Percentiles rank a stretch among this genome's conserved stretches.
phyloP scores from a whole-genome alignment of 2,113 vertebrate species.

The Hypocryptadius cinnamomeus region DNA sequence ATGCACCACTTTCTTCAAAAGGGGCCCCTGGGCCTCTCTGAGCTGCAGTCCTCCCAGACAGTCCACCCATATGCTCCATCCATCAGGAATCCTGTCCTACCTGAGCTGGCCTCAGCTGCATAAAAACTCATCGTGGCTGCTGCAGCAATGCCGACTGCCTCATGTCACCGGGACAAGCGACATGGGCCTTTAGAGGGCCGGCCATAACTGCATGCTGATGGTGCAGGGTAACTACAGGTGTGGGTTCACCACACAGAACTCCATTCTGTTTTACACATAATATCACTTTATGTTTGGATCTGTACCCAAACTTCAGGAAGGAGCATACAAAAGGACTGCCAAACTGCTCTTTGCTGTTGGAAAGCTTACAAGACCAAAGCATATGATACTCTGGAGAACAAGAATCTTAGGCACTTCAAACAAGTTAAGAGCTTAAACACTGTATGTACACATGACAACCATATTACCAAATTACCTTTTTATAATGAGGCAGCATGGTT shows the following conservation, averaged over 20 bases:
- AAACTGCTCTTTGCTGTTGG: not conserved
- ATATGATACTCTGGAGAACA: not conserved
- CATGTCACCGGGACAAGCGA: rapidly evolving
- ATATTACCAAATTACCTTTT: not conserved
- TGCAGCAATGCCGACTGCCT: not conserved
- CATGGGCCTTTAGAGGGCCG: not conserved
- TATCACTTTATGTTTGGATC: not conserved
- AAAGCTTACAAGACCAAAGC: not conserved
- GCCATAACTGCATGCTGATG: rapidly evolving
- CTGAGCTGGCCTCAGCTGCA: not conserved
- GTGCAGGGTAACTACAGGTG: not conserved
- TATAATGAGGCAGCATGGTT: not conserved
- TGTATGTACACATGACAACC: not conserved
- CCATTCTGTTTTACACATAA: not conserved
- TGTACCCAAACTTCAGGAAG: not conserved
- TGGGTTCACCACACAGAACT: not conserved
- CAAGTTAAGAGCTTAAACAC: not conserved
- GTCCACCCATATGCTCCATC: not conserved
- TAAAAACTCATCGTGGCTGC: not conserved
- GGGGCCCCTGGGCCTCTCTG: not conserved
- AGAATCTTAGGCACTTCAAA: not conserved
- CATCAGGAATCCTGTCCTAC: not conserved
- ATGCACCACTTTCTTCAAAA: rapidly evolving
- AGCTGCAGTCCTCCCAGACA: not conserved
- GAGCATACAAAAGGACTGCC: not conserved